These are phyloP conservation scores for Cynaeus angustus DNA, from an alignment of 2,888 invertebrate genomes.

Conservation along the genomic window DNA sequence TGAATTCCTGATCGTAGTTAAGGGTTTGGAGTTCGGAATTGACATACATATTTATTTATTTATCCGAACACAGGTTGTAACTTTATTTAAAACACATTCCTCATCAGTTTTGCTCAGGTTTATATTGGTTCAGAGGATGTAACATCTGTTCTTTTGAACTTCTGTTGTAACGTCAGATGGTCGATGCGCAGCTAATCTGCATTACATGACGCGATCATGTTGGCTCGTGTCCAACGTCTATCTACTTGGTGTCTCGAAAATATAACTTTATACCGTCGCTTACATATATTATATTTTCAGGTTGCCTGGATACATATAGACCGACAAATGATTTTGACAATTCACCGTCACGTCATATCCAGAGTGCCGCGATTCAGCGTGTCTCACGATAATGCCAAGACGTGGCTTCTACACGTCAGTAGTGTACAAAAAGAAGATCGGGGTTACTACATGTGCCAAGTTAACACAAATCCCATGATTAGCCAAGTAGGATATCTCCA, in stretches of 20 bases:
- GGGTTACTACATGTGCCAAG: conserved; percentile 93
- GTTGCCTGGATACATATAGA: conserved; percentile 97
- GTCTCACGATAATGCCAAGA: conserved; percentile 93
- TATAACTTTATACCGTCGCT: conserved; percentile 53
- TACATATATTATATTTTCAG: conserved; percentile 71
- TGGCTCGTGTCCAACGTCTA: conserved; percentile 62
- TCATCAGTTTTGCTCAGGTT: conserved; percentile 55
- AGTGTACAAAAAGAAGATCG: conserved; percentile 94
- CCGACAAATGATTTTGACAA: conserved; percentile 93
- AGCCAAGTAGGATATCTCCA: conserved; percentile 95
- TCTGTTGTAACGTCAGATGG: conserved; percentile 58
- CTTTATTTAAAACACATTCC: conserved; percentile 57
- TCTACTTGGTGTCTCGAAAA: conserved; percentile 54
- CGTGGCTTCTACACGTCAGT: conserved; percentile 92
- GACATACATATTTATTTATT: conserved; percentile 43
- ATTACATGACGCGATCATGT: conserved; percentile 64
- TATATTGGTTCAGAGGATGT: conserved; percentile 57
- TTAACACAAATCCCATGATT: conserved; percentile 95
- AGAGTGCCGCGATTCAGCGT: conserved; percentile 93
- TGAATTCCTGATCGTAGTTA: conserved; percentile 39
- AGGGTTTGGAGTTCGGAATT: conserved; percentile 8
- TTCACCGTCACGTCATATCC: conserved; percentile 93
- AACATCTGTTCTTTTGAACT: conserved; percentile 60
- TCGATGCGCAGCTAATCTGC: conserved; percentile 64
- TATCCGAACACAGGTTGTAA: conserved; percentile 33